Evolutionary conservation across 2,888 invertebrate genomes (phyloP), one percentile per base, ranked within the genome.

Genomic region (Sericinus montela): DNA sequence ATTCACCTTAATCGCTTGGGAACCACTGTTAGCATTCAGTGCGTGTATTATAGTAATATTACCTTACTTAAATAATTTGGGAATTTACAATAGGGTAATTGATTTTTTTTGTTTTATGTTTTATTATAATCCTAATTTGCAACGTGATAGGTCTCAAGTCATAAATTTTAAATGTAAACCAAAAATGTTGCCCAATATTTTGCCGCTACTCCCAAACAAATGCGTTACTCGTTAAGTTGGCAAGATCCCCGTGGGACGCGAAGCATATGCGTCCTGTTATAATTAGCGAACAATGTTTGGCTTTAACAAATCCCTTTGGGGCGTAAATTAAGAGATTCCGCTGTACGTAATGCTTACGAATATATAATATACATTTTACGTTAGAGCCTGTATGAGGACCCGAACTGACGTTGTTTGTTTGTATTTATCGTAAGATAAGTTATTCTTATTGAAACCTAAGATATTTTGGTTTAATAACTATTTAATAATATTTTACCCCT

Each of bases 201-300:
- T 45, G 49, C 45, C 53, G 36, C 53, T 47, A 45, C 58, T 58
- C 54, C 58, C 60, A 59, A 57, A 67, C 65, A 63, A 66, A 65
- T 59, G 62, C 59, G 54, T 57, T 51, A 71, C 76, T 75, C 74
- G 80, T 75, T 77, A 79, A 80, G 81, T 81, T 76, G 61, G 58
- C 56, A 59, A 67, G 75, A 86, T 78, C 85, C 80, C 69, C 86
- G 86, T 87, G 88, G 80, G 86, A 87, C 72, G 54, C 52, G 54
- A 49, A 72, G 74, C 87, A 86, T 81, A 81, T 86, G 87, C 72
- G 80, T 67, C 78, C 80, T 72, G 83, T 86, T 86, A 87, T 87
- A 88, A 88, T 88, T 88, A 87, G 88, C 86, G 83, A 81, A 83
- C 88, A 87, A 85, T 87, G 87, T 87, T 87, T 88, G 85, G 87